These are phyloP conservation scores for Philopedon plagiatum DNA, from an alignment of 2,888 invertebrate species.

Conservation along the genomic window DNA sequence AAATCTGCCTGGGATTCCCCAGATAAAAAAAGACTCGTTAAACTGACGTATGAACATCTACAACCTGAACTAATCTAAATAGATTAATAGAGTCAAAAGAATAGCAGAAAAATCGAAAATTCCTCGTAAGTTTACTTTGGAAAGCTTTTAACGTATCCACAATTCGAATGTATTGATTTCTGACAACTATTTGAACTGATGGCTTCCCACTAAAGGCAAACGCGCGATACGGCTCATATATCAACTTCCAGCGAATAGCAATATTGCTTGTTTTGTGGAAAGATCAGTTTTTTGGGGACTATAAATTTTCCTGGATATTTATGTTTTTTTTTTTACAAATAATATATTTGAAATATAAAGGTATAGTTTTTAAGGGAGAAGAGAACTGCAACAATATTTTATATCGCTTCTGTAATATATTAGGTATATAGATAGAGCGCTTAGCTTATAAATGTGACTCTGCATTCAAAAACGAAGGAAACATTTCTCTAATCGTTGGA, in stretches of 20 bases:
- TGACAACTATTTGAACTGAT: constrained; percentile 61
- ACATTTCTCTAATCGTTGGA: too few relatives aligned
- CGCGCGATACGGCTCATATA: constrained; percentile 58
- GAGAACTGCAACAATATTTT: neutral
- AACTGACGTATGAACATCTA: too few relatives aligned
- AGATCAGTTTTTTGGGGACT: constrained; percentile 53
- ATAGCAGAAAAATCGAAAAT: neutral
- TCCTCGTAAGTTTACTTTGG: constrained; percentile 51
- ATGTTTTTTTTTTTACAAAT: constrained; percentile 46
- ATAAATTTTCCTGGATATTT: constrained; percentile 51
- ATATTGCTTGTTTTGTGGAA: constrained; percentile 54
- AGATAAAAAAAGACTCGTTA: too few relatives aligned
- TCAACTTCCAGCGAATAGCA: constrained; percentile 58
- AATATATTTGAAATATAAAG: constrained; percentile 41
- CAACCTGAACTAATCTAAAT: neutral
- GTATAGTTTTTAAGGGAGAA: constrained; percentile 7
- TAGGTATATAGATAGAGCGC: too few relatives aligned
- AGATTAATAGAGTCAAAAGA: neutral
- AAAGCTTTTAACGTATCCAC: constrained; percentile 58
- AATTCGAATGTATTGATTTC: constrained; percentile 62
- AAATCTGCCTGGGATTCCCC: too few relatives aligned
- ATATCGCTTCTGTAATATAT: neutral
- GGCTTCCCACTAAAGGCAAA: constrained; percentile 56
- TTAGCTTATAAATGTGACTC: too few relatives aligned
- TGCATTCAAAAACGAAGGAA: too few relatives aligned